These are phyloP conservation scores for Toxotes jaculatrix DNA, from an alignment of 2,113 vertebrate species.

Conservation along the genomic window DNA sequence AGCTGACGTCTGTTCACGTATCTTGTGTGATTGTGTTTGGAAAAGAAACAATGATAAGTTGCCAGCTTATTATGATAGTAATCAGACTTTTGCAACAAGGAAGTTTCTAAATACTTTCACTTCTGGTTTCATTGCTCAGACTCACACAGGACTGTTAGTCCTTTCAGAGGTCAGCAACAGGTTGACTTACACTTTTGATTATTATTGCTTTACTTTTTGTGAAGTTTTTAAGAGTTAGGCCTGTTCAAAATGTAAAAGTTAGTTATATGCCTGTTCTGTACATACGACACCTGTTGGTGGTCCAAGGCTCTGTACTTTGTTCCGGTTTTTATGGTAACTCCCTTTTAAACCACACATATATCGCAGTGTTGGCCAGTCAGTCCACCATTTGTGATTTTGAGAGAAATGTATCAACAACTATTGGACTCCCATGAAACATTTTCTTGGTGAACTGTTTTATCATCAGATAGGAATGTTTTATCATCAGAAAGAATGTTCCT, in stretches of 20 bases:
- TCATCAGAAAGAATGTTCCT: no score
- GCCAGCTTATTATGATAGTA: background rate
- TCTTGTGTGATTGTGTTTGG: background rate
- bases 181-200: background rate
- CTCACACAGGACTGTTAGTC: background rate
- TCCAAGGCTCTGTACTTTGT: no score
- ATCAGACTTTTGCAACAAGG: background rate
- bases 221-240: no score
- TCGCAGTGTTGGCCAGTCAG: no score
- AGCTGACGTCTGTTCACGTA: background rate
- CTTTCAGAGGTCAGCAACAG: background rate
- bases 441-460: no score
- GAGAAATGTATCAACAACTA: background rate
- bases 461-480: no score
- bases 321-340: no score
- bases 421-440: background rate
- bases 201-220: background rate
- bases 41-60: background rate
- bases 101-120: background rate
- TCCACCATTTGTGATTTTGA: no score
- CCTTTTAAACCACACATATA: no score
- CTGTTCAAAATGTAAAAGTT: background rate
- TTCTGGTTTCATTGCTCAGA: background rate
- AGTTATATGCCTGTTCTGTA: no score
- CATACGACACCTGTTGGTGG: no score